These are phyloP conservation scores for Bradypodion ventrale DNA, from an alignment of 2,797 vertebrate genomes.

Conservation along the genomic window DNA sequence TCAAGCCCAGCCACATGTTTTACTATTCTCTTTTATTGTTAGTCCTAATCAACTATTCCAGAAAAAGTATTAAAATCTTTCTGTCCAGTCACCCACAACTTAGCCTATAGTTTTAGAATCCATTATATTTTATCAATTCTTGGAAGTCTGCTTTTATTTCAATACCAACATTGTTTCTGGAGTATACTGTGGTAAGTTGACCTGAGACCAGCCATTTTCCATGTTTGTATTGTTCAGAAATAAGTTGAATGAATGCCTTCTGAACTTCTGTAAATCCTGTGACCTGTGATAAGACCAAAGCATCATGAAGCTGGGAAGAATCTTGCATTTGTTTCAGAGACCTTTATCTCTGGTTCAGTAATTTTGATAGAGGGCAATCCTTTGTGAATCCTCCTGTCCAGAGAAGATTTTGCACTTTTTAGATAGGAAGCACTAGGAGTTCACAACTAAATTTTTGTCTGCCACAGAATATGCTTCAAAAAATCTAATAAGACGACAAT, in stretches of 20 bases:
- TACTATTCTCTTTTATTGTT: background rate
- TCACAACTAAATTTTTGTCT: constrained; percentile 34
- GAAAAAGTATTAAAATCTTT: background rate
- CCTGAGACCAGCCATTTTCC: background rate
- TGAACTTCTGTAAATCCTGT: constrained; percentile 4
- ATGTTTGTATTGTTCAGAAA: background rate
- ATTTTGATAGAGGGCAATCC: constrained; percentile 19
- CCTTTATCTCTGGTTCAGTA: background rate
- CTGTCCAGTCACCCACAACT: background rate
- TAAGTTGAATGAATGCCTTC: background rate
- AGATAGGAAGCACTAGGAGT: constrained; percentile 8
- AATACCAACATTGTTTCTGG: background rate
- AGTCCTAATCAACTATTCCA: background rate
- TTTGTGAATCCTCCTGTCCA: constrained; percentile 1
- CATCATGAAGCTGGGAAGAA: background rate
- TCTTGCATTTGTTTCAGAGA: constrained; percentile 6
- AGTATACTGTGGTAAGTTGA: background rate
- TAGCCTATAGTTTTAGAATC: background rate
- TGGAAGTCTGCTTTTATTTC: background rate
- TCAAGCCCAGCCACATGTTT: background rate
- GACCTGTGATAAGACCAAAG: background rate
- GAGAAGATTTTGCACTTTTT: background rate
- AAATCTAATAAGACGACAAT: background rate
- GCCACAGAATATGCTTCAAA: background rate
- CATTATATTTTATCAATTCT: background rate